phyloP scores from a whole-genome alignment of 2,888 invertebrate species.

The Ectropis crepuscularia region DNA sequence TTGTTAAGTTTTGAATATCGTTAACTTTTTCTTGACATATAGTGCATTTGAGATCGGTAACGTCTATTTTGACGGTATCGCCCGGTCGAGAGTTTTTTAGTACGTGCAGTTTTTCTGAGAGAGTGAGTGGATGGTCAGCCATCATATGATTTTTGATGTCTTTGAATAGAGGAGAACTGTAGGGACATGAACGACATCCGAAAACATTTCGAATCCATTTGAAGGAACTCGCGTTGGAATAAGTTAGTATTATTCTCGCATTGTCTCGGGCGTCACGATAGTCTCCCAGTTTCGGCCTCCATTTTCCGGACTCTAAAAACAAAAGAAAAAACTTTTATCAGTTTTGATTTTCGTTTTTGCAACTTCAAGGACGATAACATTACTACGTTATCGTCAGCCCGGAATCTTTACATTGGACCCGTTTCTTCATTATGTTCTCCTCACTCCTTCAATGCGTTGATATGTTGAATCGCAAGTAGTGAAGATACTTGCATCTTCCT shows the following conservation, averaged over 20 bases:
- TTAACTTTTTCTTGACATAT: slow-evolving; percentile 4
- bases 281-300: slow-evolving; percentile 18
- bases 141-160: slow-evolving; percentile 9
- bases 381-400: not conserved
- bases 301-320: slow-evolving; percentile 22
- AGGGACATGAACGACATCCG: slow-evolving; percentile 65
- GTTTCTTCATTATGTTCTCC: not conserved
- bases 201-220: slow-evolving; percentile 69
- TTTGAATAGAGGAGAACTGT: slow-evolving; percentile 13
- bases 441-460: not conserved
- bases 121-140: not conserved
- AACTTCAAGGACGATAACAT: not conserved
- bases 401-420: not conserved
- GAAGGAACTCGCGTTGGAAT: slow-evolving; percentile 71
- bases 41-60: slow-evolving; percentile 31
- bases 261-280: slow-evolving; percentile 28
- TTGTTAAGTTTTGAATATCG: slow-evolving; percentile 55
- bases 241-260: slow-evolving; percentile 56
- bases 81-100: slow-evolving; percentile 1
- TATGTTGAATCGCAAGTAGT: no score
- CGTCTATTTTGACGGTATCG: slow-evolving; percentile 62
- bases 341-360: slow-evolving; percentile 13
- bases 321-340: slow-evolving; percentile 22
- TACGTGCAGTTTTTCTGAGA: not conserved
- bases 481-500: no score